phyloP scores from a whole-genome alignment of 1,140 invertebrate genomes.

The Lepidurus couesii region DNA sequence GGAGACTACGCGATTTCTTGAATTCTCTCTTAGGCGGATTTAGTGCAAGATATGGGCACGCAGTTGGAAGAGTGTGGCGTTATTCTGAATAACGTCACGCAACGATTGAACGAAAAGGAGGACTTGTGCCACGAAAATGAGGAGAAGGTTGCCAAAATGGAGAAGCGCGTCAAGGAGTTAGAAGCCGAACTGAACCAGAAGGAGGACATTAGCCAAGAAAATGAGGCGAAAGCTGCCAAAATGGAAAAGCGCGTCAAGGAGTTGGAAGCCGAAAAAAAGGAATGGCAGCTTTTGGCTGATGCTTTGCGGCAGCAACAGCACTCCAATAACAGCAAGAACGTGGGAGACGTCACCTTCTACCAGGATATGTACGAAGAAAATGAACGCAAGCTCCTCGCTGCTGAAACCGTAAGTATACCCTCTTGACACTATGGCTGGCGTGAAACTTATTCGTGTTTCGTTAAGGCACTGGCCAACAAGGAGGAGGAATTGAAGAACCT shows the following conservation, averaged over 20 bases:
- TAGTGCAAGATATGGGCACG: background rate
- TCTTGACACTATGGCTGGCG: background rate
- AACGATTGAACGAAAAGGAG: background rate
- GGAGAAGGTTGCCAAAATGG: background rate
- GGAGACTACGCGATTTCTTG: background rate
- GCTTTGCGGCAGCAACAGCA: background rate
- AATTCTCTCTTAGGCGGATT: background rate
- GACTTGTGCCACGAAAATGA: background rate
- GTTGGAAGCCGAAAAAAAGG: background rate
- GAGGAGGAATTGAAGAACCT: background rate
- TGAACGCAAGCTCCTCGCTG: background rate
- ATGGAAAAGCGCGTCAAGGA: background rate
- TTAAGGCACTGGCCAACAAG: background rate
- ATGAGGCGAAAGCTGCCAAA: background rate
- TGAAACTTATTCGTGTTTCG: background rate
- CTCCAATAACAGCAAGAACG: background rate
- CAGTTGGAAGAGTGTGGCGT: background rate
- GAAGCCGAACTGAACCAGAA: background rate
- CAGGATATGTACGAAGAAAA: slow-evolving; percentile 1
- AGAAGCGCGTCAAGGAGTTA: too few relatives aligned
- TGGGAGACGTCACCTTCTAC: background rate
- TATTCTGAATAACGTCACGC: background rate
- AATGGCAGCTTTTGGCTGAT: background rate
- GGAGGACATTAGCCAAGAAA: background rate
- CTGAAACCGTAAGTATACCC: background rate